Conservation (phyloP, 2,888 invertebrate species). For the Neoitamus cyanurus region DNA sequence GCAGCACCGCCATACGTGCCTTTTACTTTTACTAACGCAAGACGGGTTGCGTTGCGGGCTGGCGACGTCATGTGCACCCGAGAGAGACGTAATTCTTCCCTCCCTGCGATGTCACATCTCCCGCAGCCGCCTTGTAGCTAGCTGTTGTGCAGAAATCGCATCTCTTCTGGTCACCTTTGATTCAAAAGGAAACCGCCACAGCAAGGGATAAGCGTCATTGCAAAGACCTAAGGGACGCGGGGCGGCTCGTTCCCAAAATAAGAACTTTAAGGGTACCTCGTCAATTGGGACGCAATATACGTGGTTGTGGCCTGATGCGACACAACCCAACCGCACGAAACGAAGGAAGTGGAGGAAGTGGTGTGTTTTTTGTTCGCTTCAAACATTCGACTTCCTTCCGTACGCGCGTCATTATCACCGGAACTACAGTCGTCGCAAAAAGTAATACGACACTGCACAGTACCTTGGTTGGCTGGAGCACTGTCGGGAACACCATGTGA, state of each 20-base stretch:
- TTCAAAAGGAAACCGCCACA: not conserved
- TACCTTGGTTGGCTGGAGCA: not conserved
- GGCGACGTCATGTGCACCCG: not conserved
- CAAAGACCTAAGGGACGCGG: not conserved
- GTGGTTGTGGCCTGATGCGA: not conserved
- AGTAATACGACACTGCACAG: conserved; percentile 35
- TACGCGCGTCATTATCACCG: conserved; percentile 38
- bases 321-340: not conserved
- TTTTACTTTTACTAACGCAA: not conserved
- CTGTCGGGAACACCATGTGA: not conserved
- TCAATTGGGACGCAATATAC: not conserved
- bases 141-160: not conserved
- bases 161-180: not conserved
- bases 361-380: not conserved
- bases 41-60: not conserved
- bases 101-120: not conserved
- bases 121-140: too few species aligned
- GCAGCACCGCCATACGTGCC: not conserved
- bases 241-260: not conserved
- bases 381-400: conserved; percentile 36
- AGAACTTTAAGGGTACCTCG: not conserved
- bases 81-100: not conserved
- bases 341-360: conserved; percentile 38
- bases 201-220: not conserved
- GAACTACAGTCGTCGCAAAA: conserved; percentile 41